Conservation (phyloP, 2,113 vertebrate genomes). For the Xyrauchen texanus region DNA sequence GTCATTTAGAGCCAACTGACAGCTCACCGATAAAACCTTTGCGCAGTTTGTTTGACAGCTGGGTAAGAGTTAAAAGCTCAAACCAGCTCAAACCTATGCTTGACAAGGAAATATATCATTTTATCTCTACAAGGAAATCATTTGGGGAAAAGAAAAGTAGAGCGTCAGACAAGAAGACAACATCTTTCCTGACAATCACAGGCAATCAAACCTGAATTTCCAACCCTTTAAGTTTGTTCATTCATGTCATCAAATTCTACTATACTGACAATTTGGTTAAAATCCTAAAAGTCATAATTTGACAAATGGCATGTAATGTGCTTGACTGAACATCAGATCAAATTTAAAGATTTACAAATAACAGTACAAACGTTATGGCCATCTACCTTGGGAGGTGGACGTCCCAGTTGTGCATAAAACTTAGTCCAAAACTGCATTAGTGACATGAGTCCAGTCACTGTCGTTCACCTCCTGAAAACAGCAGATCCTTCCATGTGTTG, state of each 20-base stretch:
- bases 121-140: slow-evolving; percentile 49
- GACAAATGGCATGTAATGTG: not conserved
- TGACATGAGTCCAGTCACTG: slow-evolving; percentile 83
- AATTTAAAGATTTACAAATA: not conserved
- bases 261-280: too few species aligned
- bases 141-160: slow-evolving; percentile 2
- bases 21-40: too few species aligned
- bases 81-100: not conserved
- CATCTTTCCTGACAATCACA: not conserved
- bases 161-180: not conserved
- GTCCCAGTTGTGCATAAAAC: slow-evolving; percentile 82
- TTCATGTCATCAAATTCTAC: not conserved
- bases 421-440: slow-evolving; percentile 94
- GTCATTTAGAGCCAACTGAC: too few species aligned
- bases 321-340: too few species aligned
- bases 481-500: slow-evolving; percentile 69
- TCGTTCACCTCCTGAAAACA: slow-evolving; percentile 59
- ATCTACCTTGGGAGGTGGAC: slow-evolving; percentile 86
- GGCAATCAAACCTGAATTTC: slow-evolving; percentile 1
- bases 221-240: not conserved
- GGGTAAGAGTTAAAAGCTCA: too few species aligned
- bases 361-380: not conserved
- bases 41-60: too few species aligned
- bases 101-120: slow-evolving; percentile 41
- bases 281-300: not conserved